phyloP scores from a whole-genome alignment of 2,888 invertebrate species.

The Nasonovia ribisnigri region DNA sequence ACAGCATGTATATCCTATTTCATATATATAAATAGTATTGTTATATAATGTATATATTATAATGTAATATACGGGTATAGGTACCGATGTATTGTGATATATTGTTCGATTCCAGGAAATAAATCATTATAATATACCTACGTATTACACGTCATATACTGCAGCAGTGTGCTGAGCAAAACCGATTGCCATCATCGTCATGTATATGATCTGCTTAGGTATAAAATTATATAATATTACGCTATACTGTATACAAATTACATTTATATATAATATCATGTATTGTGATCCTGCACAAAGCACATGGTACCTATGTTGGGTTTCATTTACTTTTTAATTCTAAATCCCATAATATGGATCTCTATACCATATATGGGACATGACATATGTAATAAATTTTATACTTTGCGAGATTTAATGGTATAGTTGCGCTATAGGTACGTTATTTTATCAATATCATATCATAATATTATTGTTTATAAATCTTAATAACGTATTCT shows the following conservation, averaged over 20 bases:
- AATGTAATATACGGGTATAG: no score
- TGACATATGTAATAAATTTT: not conserved
- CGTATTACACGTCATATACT: not conserved
- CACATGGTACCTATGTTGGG: not conserved
- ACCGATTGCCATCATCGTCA: not conserved
- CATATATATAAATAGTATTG: not conserved
- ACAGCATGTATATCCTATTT: not conserved
- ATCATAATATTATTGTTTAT: not conserved
- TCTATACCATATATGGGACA: no score
- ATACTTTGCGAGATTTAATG: not conserved
- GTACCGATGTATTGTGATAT: not conserved
- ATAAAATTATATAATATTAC: not conserved
- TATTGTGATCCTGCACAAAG: not conserved
- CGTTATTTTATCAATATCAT: not conserved
- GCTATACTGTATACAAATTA: not conserved
- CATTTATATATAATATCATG: not conserved
- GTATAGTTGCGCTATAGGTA: no score
- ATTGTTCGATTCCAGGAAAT: conserved; percentile 1
- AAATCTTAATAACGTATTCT: not conserved
- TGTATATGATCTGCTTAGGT: not conserved
- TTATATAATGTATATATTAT: not conserved
- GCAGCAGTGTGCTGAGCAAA: not conserved
- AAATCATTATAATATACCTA: conserved; percentile 7
- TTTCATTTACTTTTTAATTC: not conserved
- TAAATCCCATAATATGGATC: no score